Evolutionary conservation across 2,113 vertebrate species (phyloP).

Genomic region (Indri indri): DNA sequence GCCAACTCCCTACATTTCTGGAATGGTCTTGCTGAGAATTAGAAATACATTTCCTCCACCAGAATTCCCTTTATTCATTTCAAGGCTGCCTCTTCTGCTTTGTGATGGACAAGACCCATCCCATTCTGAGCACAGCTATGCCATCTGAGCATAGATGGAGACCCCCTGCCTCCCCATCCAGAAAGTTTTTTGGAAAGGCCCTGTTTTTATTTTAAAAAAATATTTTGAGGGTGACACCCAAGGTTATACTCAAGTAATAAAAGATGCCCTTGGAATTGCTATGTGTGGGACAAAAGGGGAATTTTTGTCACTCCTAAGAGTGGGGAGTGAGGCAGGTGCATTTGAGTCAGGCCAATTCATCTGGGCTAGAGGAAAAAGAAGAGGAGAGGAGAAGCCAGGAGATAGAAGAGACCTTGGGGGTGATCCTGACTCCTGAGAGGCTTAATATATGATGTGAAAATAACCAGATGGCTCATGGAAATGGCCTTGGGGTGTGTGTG

Average conservation of each 20-base stretch:
- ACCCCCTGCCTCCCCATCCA: neutral
- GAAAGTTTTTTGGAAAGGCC: neutral
- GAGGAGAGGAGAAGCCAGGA: neutral
- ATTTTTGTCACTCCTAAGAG: neutral
- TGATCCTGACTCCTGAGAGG: neutral
- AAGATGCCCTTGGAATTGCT: neutral
- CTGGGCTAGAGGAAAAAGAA: neutral
- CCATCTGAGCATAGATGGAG: neutral
- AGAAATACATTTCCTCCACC: conserved; percentile 21
- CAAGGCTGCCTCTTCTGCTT: neutral
- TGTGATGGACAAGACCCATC: neutral
- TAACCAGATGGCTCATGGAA: neutral
- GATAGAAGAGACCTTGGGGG: neutral
- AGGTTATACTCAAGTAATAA: neutral
- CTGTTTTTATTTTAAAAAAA: conserved; percentile 41
- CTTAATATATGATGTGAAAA: neutral
- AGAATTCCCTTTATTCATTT: conserved; percentile 18
- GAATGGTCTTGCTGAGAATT: conserved; percentile 44
- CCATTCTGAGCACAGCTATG: neutral
- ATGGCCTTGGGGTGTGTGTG: neutral
- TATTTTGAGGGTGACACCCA: conserved; percentile 29
- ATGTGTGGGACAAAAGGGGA: neutral
- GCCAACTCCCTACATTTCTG: conserved; percentile 65
- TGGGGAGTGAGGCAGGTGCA: neutral
- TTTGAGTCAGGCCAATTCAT: no score